A percentile compares a stretch with the other conserved stretches of the same genome.
These are phyloP conservation scores for Hofmannophila pseudospretella DNA, from an alignment of 2,888 invertebrate species.

Conservation along the genomic window DNA sequence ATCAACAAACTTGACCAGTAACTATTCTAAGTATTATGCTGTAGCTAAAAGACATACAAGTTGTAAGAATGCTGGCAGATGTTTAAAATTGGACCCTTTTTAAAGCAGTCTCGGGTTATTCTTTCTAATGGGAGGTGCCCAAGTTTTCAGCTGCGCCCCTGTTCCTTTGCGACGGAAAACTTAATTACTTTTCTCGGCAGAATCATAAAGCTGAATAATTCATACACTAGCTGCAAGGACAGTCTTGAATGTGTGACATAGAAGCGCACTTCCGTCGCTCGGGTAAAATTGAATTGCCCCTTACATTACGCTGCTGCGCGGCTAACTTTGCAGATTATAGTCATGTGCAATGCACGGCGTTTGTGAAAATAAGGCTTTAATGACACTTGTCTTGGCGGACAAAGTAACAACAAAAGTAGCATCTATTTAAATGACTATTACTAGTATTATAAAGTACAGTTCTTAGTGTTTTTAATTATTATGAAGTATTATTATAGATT, in stretches of 20 bases:
- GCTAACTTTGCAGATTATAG: slow-evolving; percentile 7
- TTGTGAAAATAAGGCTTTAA: slow-evolving; percentile 1
- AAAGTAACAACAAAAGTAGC: no score
- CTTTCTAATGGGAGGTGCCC: neutral
- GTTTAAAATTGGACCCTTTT: no score
- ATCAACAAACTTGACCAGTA: no score
- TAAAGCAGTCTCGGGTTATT: no score
- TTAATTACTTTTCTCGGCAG: slow-evolving; percentile 66
- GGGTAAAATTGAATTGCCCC: slow-evolving; percentile 43
- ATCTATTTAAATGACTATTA: no score
- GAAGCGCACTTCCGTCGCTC: slow-evolving; percentile 25
- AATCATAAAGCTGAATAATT: slow-evolving; percentile 65
- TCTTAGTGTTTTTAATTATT: no score
- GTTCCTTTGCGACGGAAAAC: slow-evolving; percentile 46
- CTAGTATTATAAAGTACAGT: no score
- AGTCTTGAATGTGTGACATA: slow-evolving; percentile 28
- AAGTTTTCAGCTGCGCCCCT: slow-evolving; percentile 1
- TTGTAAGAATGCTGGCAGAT: no score
- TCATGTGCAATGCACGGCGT: neutral
- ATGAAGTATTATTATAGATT: no score
- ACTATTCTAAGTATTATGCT: no score
- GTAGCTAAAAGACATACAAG: no score
- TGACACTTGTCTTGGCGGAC: neutral
- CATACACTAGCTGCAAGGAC: slow-evolving; percentile 44
- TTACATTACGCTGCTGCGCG: slow-evolving; percentile 20